phyloP scores from a whole-genome alignment of 2,888 invertebrate species.

The Agrochola macilenta region DNA sequence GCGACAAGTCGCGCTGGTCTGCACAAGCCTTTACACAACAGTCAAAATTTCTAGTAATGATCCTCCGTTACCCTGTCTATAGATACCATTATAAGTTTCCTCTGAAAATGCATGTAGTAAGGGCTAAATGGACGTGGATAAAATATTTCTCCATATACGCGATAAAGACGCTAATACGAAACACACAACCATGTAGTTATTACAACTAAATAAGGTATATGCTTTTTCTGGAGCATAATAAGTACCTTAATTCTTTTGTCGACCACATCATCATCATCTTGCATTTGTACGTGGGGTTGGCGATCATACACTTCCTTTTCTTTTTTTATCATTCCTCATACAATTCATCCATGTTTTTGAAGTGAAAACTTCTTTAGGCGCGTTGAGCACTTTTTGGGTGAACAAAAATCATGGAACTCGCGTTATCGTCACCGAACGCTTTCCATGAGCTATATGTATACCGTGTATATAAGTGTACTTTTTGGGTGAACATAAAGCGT shows the following conservation, averaged over 20 bases:
- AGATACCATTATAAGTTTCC: background rate
- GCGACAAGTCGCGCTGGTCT: no score
- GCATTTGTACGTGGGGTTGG: background rate
- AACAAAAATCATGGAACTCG: no score
- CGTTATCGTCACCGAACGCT: no score
- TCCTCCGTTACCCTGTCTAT: background rate
- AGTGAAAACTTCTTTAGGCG: no score
- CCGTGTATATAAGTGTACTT: no score
- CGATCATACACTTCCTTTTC: background rate
- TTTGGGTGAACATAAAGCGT: no score
- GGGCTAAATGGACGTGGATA: conserved; percentile 49
- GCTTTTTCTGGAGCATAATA: background rate
- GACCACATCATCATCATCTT: background rate
- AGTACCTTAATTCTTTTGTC: background rate
- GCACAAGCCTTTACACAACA: no score
- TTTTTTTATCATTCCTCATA: background rate
- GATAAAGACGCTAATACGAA: conserved; percentile 43
- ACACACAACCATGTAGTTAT: conserved; percentile 35
- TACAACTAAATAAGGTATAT: background rate
- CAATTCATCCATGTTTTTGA: background rate
- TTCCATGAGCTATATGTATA: no score
- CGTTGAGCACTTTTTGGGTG: no score
- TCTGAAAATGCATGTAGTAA: conserved; percentile 34
- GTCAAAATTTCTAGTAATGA: background rate
- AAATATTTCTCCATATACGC: conserved; percentile 48